Conservation (phyloP, 2,797 vertebrate species). For the Pteropus rufus region DNA sequence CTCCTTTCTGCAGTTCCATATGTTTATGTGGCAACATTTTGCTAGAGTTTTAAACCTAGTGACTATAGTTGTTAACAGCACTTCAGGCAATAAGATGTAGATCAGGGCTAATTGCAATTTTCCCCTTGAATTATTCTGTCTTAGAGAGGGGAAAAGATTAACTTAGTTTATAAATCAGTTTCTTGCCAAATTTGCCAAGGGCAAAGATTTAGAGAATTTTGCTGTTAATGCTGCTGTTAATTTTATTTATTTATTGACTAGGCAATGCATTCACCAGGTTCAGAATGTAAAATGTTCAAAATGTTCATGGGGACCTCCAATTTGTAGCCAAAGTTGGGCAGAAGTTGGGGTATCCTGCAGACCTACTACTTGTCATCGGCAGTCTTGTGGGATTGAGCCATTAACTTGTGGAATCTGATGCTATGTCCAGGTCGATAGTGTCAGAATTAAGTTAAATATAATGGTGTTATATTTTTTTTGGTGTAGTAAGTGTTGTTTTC, state of each 20-base stretch:
- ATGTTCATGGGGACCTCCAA: neutral
- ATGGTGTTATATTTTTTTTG: neutral
- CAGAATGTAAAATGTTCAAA: neutral
- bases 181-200: slow-evolving; percentile 55
- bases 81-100: slow-evolving; percentile 55
- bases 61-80: slow-evolving; percentile 47
- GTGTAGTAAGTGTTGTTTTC: neutral
- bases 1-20: slow-evolving; percentile 30
- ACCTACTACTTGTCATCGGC: neutral
- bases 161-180: slow-evolving; percentile 49
- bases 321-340: neutral
- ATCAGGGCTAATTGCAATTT: slow-evolving; percentile 49
- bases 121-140: slow-evolving; percentile 50
- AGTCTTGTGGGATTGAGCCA: neutral
- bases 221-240: neutral
- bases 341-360: neutral
- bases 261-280: neutral
- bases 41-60: slow-evolving; percentile 38
- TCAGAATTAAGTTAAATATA: neutral
- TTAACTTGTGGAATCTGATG: neutral
- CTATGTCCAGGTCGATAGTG: neutral
- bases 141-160: neutral
- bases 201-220: slow-evolving; percentile 40
- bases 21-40: slow-evolving; percentile 52
- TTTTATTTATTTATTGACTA: slow-evolving; percentile 32